These are phyloP conservation scores for Pimephales promelas DNA, from an alignment of 2,113 vertebrate genomes.

Conservation along the genomic window DNA sequence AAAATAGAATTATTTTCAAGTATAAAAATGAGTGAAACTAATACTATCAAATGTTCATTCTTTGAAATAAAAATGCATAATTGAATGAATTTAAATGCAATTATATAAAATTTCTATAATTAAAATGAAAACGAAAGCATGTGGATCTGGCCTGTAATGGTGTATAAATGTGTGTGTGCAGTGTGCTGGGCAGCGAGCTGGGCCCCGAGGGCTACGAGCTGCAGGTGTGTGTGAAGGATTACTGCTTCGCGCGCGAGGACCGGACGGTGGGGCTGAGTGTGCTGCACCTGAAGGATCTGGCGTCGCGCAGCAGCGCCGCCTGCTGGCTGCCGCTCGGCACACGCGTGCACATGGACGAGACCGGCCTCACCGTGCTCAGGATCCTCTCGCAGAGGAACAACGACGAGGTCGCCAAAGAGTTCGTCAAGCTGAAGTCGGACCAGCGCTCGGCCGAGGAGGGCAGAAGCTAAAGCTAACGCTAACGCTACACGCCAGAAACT, in stretches of 20 bases:
- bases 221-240: conserved; percentile 97
- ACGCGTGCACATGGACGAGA: conserved; percentile 97
- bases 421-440: conserved; percentile 97
- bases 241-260: conserved; percentile 96
- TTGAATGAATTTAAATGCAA: too few species aligned
- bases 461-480: conserved; percentile 70
- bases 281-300: conserved; percentile 90
- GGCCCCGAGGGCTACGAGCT: conserved; percentile 96
- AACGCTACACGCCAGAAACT: background rate
- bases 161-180: too few species aligned
- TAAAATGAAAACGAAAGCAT: too few species aligned
- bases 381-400: conserved; percentile 98
- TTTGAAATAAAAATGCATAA: too few species aligned
- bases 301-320: conserved; percentile 81
- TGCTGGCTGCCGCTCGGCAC: conserved; percentile 92
- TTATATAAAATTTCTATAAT: too few species aligned
- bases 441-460: conserved; percentile 92
- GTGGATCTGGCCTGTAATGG: too few species aligned
- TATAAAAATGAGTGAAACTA: too few species aligned
- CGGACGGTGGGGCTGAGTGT: conserved; percentile 89
- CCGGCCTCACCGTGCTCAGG: conserved; percentile 92
- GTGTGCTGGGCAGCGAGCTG: conserved; percentile 85
- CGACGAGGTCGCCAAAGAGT: conserved; percentile 96
- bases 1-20: too few species aligned
- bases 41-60: too few species aligned